A percentile compares a stretch with the other conserved stretches of the same genome.
These are phyloP conservation scores for Echinometra lucunter DNA, from an alignment of 53 echinoderm and acorn worm genomes.

Conservation along the genomic window DNA sequence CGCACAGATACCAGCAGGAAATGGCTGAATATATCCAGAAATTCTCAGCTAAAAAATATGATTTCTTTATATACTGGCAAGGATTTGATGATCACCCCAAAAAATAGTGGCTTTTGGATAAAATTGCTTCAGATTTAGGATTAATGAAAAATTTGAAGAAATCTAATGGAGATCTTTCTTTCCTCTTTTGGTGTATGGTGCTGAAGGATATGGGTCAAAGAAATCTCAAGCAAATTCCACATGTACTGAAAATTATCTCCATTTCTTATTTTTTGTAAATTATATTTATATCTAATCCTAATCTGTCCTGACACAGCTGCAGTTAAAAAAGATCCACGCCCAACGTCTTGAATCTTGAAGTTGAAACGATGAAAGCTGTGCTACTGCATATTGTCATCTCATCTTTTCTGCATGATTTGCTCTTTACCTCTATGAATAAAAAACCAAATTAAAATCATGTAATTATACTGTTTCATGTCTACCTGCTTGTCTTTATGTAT, in stretches of 20 bases:
- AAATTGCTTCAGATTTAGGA: neutral
- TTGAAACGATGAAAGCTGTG: neutral
- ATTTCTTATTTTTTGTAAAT: neutral
- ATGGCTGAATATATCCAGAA: slow-evolving; percentile 14
- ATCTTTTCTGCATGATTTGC: neutral
- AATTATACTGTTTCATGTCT: too few relatives aligned
- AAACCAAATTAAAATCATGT: too few relatives aligned
- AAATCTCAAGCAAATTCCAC: neutral
- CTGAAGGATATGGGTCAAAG: neutral
- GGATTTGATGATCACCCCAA: neutral
- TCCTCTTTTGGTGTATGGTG: neutral
- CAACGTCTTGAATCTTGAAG: neutral
- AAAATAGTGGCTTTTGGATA: neutral
- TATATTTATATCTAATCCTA: neutral
- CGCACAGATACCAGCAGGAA: slow-evolving; percentile 12
- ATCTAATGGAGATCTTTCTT: neutral
- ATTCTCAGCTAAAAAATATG: neutral
- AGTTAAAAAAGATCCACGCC: neutral
- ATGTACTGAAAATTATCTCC: neutral
- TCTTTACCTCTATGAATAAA: neutral
- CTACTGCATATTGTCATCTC: neutral
- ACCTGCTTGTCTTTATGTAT: too few relatives aligned
- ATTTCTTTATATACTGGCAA: neutral
- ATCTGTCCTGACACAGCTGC: neutral
- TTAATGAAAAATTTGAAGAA: neutral